A percentile compares a stretch with the other conserved stretches of the same genome.
Conservation (phyloP, 2,113 vertebrate species). For the Chaetops frenatus region DNA sequence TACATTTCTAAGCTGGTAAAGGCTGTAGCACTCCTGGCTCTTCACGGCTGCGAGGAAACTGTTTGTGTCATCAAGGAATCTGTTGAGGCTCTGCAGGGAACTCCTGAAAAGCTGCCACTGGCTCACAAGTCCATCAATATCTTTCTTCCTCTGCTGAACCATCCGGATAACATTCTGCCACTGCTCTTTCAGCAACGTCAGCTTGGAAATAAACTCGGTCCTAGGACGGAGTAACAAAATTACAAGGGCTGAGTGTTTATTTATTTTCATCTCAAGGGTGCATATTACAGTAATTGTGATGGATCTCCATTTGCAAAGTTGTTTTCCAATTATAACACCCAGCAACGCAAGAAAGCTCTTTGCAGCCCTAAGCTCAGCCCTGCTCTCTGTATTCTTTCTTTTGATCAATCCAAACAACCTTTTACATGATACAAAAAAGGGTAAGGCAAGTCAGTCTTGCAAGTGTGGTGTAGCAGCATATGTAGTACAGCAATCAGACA, state of each 20-base stretch:
- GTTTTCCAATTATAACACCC: neutral
- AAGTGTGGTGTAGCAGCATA: neutral
- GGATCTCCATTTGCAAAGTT: neutral
- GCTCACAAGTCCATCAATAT: slow-evolving; percentile 71
- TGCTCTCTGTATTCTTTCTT: neutral
- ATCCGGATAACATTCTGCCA: slow-evolving; percentile 79
- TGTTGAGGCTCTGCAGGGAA: slow-evolving; percentile 71
- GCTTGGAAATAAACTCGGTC: slow-evolving; percentile 82
- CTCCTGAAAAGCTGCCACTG: slow-evolving; percentile 80
- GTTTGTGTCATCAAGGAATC: slow-evolving; percentile 69
- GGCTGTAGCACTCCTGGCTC: slow-evolving; percentile 66
- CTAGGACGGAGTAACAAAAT: slow-evolving; percentile 52
- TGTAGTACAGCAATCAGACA: neutral
- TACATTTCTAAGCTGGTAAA: slow-evolving; percentile 70
- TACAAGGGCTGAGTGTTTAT: neutral
- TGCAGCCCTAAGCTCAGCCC: neutral
- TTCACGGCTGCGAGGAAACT: slow-evolving; percentile 69
- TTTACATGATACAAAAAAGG: neutral
- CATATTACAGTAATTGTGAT: neutral
- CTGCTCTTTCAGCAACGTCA: slow-evolving; percentile 77
- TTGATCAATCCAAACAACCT: neutral
- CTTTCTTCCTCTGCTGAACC: slow-evolving; percentile 73
- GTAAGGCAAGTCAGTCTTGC: neutral
- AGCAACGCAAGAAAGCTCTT: neutral
- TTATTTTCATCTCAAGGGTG: neutral